Conservation (phyloP, 2,797 vertebrate species). For the Gallinago nigripennis region DNA sequence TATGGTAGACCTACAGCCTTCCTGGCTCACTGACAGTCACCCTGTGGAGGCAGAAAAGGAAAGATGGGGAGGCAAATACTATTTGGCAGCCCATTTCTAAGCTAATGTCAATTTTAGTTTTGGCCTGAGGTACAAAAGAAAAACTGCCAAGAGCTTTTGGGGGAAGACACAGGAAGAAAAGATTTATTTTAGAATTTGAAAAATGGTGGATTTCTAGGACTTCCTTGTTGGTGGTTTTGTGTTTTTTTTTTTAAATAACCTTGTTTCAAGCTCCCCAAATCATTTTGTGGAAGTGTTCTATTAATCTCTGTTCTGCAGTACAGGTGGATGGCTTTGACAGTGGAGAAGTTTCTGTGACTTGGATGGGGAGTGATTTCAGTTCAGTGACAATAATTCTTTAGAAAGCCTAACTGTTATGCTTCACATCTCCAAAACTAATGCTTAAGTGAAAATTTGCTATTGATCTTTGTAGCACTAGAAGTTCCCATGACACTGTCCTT, state of each 20-base stretch:
- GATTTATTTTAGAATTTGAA: background rate
- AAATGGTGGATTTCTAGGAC: background rate
- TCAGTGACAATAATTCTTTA: background rate
- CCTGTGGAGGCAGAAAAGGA: background rate
- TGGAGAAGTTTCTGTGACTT: background rate
- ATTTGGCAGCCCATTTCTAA: background rate
- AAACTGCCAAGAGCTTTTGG: background rate
- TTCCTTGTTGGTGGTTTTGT: background rate
- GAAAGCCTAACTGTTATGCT: background rate
- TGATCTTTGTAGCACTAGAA: background rate
- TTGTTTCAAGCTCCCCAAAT: background rate
- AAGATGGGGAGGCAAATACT: background rate
- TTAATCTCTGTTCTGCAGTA: background rate
- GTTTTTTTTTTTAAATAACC: background rate
- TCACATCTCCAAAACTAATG: constrained; percentile 1
- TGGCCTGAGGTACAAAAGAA: background rate
- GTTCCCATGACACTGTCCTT: background rate
- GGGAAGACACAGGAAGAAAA: background rate
- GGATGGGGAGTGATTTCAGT: background rate
- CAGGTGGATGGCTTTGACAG: background rate
- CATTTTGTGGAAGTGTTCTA: accelerated
- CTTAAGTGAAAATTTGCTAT: background rate
- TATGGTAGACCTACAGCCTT: background rate
- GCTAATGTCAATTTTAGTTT: background rate
- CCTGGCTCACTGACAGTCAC: background rate